A percentile compares a stretch with the other conserved stretches of the same genome.
phyloP scores from a whole-genome alignment of 2,888 invertebrate genomes.

The Synanthedon tipuliformis region DNA sequence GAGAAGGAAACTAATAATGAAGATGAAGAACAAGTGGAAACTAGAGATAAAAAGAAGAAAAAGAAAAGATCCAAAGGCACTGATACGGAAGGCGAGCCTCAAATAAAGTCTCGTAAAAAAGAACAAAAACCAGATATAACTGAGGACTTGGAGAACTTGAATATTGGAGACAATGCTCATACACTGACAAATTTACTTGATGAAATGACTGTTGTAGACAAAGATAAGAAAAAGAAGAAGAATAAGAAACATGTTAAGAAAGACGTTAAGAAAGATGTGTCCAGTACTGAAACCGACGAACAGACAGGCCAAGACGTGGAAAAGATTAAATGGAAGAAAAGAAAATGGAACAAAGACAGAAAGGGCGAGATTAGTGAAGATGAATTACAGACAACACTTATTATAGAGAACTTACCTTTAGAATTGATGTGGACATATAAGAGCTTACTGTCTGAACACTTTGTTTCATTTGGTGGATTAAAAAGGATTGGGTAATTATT shows the following conservation, averaged over 20 bases:
- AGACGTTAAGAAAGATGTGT: conserved; percentile 14
- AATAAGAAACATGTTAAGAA: conserved; percentile 25
- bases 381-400: conserved; percentile 21
- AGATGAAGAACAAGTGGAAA: conserved; percentile 7
- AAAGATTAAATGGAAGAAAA: conserved; percentile 46
- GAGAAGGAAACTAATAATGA: conserved; percentile 9
- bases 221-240: conserved; percentile 34
- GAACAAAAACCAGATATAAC: conserved; percentile 35
- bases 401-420: conserved; percentile 47
- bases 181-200: conserved; percentile 44
- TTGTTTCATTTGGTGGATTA: conserved; percentile 38
- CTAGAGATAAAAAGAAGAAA: conserved; percentile 21
- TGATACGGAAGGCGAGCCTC: conserved; percentile 27
- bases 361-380: conserved; percentile 24
- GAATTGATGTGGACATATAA: conserved; percentile 38
- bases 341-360: conserved; percentile 52
- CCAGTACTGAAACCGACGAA: conserved; percentile 11
- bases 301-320: conserved; percentile 26
- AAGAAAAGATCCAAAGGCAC: conserved; percentile 24
- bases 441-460: conserved; percentile 37
- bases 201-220: conserved; percentile 53
- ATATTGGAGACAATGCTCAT: conserved; percentile 51
- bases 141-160: conserved; percentile 42
- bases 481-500: conserved; percentile 39
- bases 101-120: conserved; percentile 26